Base-by-base conservation (phyloP, 2,113 vertebrate genomes). In the Circaetus cinerascens region DNA sequence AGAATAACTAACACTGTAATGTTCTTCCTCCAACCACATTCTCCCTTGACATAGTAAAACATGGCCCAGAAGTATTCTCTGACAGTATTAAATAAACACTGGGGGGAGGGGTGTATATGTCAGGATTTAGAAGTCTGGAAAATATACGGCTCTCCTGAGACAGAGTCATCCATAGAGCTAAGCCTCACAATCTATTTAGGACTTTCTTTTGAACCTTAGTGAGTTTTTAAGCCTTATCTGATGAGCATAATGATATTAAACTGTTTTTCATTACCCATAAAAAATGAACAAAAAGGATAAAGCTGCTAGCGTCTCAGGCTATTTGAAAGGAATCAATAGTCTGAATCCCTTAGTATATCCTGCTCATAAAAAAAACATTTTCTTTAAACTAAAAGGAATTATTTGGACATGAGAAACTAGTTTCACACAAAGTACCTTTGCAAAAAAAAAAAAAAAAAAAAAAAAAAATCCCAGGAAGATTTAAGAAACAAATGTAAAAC, bases 201-300 rank as follows among this genome's bases (percentile, higher is more conserved):
- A 66, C 72, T 90, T 90, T 85, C 78, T 90, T 97, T 94, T 94
- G 87, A 89, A 92, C 62, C 78, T 73, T 5, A 15, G 69, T 14
- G 85, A 82, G 87, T 92, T 95, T 96, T 93, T 93, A 91, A 97
- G 85, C 92, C 71, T 94, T 90, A 93, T 96, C 95, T 95, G 95
- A 97, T 96, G 75, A 96, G 89, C 38, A 51, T 94, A 97, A 97
- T 94, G 95, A 91, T 83, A 97, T 97, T 92, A 97, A 97, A 95
- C 85, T 95, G 94, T 82, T 96, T 96, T 96, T 95, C 94, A 95
- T 96, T 97, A 93, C 41, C 82, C 64, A 87, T 87, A 76, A 92
- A 96, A 96, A 94, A 92, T n/a, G 92, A 96, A 95, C 92, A 95
- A 71, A 94, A 92, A 63, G 91, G 91, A 81, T 92, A 74, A 93